Percentiles rank a stretch among this genome's conserved stretches.
These are phyloP conservation scores for Leptonema lineaticorne DNA, from an alignment of 1,140 invertebrate genomes.

Conservation along the genomic window DNA sequence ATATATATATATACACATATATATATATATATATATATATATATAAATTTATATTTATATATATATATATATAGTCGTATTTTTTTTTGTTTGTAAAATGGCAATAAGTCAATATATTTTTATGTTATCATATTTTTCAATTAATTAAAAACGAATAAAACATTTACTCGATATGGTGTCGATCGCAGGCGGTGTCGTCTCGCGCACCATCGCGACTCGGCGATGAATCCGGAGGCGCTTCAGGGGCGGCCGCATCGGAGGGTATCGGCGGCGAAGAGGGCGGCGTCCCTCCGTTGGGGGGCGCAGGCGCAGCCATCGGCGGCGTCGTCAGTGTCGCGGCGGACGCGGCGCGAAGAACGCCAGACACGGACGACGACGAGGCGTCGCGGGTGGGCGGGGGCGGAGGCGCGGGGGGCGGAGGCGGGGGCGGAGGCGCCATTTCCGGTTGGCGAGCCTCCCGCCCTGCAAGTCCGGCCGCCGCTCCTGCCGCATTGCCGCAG, in stretches of 20 bases:
- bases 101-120: no score
- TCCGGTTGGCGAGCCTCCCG: constrained; percentile 51
- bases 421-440: constrained; percentile 47
- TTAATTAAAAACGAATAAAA: no score
- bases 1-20: no score
- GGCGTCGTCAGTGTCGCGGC: constrained; percentile 42
- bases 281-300: constrained; percentile 43
- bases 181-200: constrained; percentile 44
- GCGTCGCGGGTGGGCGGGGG: constrained; percentile 45
- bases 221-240: constrained; percentile 42
- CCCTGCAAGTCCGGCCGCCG: constrained; percentile 49
- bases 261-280: constrained; percentile 42
- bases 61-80: no score
- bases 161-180: no score
- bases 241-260: constrained; percentile 43
- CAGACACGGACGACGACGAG: constrained; percentile 50
- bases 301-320: constrained; percentile 36
- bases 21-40: no score
- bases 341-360: constrained; percentile 49
- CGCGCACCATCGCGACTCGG: constrained; percentile 43
- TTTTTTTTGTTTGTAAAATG: no score
- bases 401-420: constrained; percentile 47
- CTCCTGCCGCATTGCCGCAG: constrained; percentile 34
- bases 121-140: no score
- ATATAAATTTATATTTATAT: no score